These are phyloP conservation scores for Lasioglossum villosulum DNA, from an alignment of 2,888 invertebrate species.

Conservation along the genomic window DNA sequence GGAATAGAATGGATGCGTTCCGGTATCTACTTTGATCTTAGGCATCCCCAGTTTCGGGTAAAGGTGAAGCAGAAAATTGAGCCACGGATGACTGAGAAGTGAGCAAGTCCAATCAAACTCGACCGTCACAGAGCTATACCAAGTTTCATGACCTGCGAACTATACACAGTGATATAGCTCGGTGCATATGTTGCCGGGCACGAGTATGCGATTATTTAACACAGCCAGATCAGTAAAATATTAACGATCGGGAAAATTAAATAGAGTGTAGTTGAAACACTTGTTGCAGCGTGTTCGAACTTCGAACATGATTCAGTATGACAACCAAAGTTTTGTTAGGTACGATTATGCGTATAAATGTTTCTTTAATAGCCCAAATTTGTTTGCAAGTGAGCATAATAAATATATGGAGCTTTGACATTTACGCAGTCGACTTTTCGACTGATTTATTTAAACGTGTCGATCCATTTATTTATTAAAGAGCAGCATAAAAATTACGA, in stretches of 20 bases:
- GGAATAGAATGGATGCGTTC: neutral
- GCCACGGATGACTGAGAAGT: neutral
- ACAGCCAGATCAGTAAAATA: neutral
- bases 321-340: no score
- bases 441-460: no score
- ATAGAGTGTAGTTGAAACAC: no score
- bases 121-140: neutral
- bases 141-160: neutral
- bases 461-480: no score
- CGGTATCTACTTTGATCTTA: neutral
- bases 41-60: neutral
- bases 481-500: no score
- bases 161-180: neutral
- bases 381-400: no score
- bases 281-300: no score
- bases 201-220: neutral
- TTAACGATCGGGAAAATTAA: neutral
- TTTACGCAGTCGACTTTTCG: no score
- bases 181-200: neutral
- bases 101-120: conserved; percentile 4
- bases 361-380: no score
- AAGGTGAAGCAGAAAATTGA: conserved; percentile 8
- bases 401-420: no score
- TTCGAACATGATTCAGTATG: no score
- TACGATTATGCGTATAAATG: no score